Conservation (phyloP, 2,888 invertebrate species). For the Acleris cristana region DNA sequence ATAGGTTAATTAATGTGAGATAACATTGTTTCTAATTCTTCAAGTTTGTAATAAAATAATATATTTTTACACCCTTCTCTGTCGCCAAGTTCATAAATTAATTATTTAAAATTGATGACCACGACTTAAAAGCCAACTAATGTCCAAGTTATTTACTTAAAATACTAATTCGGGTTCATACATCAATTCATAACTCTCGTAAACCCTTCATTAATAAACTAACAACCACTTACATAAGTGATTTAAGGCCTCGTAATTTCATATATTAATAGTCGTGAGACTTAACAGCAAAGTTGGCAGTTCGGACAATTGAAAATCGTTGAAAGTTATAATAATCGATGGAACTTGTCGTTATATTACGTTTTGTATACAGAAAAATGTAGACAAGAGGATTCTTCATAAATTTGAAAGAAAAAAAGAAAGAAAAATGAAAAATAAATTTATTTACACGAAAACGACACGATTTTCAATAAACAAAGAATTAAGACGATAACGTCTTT, state of each 20-base stretch:
- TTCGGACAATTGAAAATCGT: neutral
- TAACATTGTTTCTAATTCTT: too few relatives aligned
- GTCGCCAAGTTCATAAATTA: neutral
- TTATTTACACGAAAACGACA: too few relatives aligned
- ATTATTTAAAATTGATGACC: slow-evolving; percentile 1
- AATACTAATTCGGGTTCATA: slow-evolving; percentile 17
- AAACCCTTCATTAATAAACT: slow-evolving; percentile 21
- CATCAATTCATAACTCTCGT: slow-evolving; percentile 19
- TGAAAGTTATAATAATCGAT: neutral
- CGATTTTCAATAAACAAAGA: too few relatives aligned
- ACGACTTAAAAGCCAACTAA: neutral
- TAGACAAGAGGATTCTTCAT: too few relatives aligned
- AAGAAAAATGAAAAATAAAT: too few relatives aligned
- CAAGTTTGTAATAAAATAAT: neutral
- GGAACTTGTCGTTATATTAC: too few relatives aligned
- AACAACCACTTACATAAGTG: slow-evolving; percentile 16
- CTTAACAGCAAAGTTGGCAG: neutral
- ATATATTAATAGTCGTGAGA: neutral
- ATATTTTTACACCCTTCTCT: too few relatives aligned
- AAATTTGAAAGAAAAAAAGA: too few relatives aligned
- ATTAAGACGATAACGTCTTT: too few relatives aligned
- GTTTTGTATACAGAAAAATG: too few relatives aligned
- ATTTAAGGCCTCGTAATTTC: slow-evolving; percentile 13
- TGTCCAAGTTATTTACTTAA: slow-evolving; percentile 7
- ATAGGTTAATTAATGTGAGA: too few relatives aligned